These are phyloP conservation scores for Tapirus terrestris DNA, from an alignment of 2,113 vertebrate species.

Conservation along the genomic window DNA sequence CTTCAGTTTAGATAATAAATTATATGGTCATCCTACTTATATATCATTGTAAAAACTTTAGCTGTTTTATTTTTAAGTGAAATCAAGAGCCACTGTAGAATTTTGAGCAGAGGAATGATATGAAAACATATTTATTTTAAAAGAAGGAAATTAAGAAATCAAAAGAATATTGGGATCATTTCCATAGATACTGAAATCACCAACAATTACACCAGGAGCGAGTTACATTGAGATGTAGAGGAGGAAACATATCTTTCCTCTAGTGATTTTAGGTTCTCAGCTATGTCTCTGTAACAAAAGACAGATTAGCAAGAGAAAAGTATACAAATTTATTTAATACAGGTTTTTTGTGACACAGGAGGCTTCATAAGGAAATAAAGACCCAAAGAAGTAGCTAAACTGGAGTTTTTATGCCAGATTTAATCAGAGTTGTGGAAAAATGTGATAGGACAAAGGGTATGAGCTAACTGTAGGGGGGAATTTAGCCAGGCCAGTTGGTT, in stretches of 20 bases:
- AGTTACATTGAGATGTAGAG: not conserved
- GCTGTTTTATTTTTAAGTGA: not conserved
- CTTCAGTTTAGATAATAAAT: not conserved
- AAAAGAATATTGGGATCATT: not conserved
- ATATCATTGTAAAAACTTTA: not conserved
- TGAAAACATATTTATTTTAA: not conserved
- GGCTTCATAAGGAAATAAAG: not conserved
- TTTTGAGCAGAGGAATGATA: not conserved
- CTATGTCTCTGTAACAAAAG: not conserved
- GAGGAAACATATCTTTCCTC: not conserved
- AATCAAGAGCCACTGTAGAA: not conserved
- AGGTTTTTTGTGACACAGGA: not conserved
- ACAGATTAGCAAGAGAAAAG: not conserved
- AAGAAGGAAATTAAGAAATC: not conserved
- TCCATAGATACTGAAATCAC: not conserved
- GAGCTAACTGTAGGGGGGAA: not conserved
- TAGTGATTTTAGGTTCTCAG: not conserved
- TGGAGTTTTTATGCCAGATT: not conserved
- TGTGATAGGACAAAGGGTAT: not conserved
- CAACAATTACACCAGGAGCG: not conserved
- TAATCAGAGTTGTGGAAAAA: not conserved
- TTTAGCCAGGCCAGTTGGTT: not conserved
- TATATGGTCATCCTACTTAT: not conserved
- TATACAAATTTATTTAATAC: not conserved
- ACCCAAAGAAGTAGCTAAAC: not conserved